Percentiles rank a stretch among this genome's conserved stretches.
Conservation (phyloP, 2,113 vertebrate genomes). For the Ophthalmolycus amberensis region DNA sequence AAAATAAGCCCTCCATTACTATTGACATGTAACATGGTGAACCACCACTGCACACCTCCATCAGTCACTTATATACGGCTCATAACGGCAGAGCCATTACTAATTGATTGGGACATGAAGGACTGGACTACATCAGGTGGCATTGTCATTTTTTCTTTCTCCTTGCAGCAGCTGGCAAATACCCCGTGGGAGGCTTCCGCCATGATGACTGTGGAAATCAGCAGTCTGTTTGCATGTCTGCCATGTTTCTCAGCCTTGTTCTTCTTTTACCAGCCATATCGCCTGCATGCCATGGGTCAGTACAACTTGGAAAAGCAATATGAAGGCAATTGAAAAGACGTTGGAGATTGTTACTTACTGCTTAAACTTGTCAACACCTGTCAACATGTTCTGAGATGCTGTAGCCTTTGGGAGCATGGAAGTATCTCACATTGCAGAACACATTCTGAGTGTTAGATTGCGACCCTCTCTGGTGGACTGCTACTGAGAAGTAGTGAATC, state of each 20-base stretch:
- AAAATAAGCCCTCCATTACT: neutral
- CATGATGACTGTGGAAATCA: constrained; percentile 26
- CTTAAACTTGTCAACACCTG: constrained; percentile 31
- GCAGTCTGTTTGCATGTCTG: constrained; percentile 14
- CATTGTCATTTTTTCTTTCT: constrained; percentile 15
- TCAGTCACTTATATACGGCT: constrained; percentile 29
- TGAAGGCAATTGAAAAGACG: constrained; percentile 19
- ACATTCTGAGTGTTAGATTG: neutral
- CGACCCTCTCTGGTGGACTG: neutral
- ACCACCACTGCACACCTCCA: constrained; percentile 23
- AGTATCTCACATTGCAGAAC: neutral
- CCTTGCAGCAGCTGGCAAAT: constrained; percentile 5
- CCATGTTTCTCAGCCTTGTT: constrained; percentile 14
- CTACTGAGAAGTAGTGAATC: neutral
- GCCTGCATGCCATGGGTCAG: neutral
- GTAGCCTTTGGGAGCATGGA: neutral
- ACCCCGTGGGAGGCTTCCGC: neutral
- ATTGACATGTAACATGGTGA: constrained; percentile 21
- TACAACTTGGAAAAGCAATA: constrained; percentile 27
- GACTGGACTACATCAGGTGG: constrained; percentile 26
- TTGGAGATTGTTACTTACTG: neutral
- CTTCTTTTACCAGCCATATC: neutral
- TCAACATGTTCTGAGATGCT: neutral
- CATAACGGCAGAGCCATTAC: constrained; percentile 36
- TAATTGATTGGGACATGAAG: constrained; percentile 54